A percentile compares a stretch with the other conserved stretches of the same genome.
These are phyloP conservation scores for Cheiracanthium punctorium DNA, from an alignment of 2,888 invertebrate species.

Conservation along the genomic window DNA sequence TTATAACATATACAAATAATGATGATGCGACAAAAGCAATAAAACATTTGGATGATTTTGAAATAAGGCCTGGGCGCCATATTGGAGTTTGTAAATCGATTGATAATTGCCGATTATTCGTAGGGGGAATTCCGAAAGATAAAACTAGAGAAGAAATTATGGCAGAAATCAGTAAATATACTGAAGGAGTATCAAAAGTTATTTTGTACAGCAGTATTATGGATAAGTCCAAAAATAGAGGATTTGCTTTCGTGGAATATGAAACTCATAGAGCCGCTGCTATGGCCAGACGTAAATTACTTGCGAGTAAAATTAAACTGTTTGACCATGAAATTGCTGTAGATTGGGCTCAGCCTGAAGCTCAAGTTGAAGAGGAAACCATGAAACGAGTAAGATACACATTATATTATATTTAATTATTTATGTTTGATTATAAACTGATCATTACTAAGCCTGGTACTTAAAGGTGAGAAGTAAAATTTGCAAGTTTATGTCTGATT, in stretches of 20 bases:
- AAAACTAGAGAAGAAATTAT: slow-evolving; percentile 82
- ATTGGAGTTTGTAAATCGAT: slow-evolving; percentile 87
- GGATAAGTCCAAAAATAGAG: slow-evolving; percentile 83
- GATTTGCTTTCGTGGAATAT: slow-evolving; percentile 90
- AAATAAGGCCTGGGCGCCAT: slow-evolving; percentile 81
- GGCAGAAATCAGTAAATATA: slow-evolving; percentile 79
- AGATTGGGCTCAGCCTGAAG: slow-evolving; percentile 92
- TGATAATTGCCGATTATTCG: slow-evolving; percentile 87
- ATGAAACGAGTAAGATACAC: slow-evolving; percentile 79
- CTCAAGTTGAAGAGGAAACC: slow-evolving; percentile 83
- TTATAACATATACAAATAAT: slow-evolving; percentile 81
- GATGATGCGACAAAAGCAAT: slow-evolving; percentile 83
- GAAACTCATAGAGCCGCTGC: slow-evolving; percentile 82
- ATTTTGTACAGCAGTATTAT: slow-evolving; percentile 81
- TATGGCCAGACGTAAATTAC: slow-evolving; percentile 77
- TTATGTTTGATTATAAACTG: too few species aligned
- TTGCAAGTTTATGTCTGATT: too few species aligned
- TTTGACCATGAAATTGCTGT: slow-evolving; percentile 83
- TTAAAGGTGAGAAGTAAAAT: too few species aligned
- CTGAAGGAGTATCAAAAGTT: slow-evolving; percentile 82
- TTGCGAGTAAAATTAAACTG: slow-evolving; percentile 77
- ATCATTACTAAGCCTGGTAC: too few species aligned
- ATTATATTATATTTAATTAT: too few species aligned
- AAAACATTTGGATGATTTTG: slow-evolving; percentile 81
- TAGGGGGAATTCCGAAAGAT: slow-evolving; percentile 84